Evolutionary conservation across 2,888 invertebrate genomes (phyloP), one percentile per base, ranked within the genome.

Genomic region (Orthosia incerta): DNA sequence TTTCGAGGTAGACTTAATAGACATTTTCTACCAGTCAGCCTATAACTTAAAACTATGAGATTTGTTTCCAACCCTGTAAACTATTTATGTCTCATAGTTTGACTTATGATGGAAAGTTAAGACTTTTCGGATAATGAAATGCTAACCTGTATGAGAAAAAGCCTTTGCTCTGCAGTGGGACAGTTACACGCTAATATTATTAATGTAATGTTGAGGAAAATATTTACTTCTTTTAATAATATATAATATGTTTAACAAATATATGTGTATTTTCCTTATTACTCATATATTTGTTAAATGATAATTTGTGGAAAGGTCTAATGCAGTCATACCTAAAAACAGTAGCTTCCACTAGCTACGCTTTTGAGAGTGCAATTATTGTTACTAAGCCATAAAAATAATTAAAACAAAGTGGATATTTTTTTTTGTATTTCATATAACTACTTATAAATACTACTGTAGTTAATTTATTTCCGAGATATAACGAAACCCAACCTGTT

Each of bases 241-340:
- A 68, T 26, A 48, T 51, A 57, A 31, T 31, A 31, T 31, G 0
- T 7, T 31, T 7, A 31, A 31, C 31, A 31, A 31, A 31, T 31
- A 7, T 31, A 39, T 39, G 7, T 9, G 9, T 76, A 46, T 76
- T 77, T 77, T 76, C 76, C 76, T 76, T 23, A 68, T 31, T 56
- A 68, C 31, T 75, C 68, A 56, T 72, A 45, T 56, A 23, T 68
- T 68, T 68, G 61, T 50, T 72, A 48, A n/a, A 53, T 60, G 13
- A 72, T 72, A 51, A 31, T n/a, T 65, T n/a, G 20, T 64, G 31
- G 18, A 65, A 65, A 63, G 48, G 39, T 60, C 3, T n/a, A 51
- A 20, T 66, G 23, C 23, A 74, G 74, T 65, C 65, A 65, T 74
- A 74, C 51, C 48, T 74, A 60, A 59, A 65, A 48, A 18, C 18